These are phyloP conservation scores for Spinus pinus DNA, from an alignment of 2,797 vertebrate species.

Conservation along the genomic window DNA sequence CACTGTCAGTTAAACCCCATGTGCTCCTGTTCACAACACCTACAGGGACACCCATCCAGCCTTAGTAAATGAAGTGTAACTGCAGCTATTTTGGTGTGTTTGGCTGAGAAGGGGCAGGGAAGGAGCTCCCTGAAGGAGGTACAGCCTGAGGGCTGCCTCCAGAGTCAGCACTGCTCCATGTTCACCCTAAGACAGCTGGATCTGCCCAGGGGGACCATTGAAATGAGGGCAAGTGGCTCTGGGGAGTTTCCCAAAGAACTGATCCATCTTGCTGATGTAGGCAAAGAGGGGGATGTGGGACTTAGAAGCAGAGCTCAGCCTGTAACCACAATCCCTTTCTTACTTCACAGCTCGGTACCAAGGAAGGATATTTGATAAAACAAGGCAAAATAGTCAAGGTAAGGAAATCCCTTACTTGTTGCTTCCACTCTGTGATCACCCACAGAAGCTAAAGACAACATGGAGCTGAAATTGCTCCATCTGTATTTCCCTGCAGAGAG, in stretches of 20 bases:
- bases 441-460: background rate
- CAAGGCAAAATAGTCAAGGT: slow-evolving; percentile 95
- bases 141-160: background rate
- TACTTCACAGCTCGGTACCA: slow-evolving; percentile 89
- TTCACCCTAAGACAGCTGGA: background rate
- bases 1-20: background rate
- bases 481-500: background rate
- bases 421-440: background rate
- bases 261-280: fast-evolving
- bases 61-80: background rate
- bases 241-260: background rate
- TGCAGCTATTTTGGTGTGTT: background rate
- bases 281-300: background rate
- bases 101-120: background rate
- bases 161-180: background rate
- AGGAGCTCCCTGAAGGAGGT: background rate
- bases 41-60: background rate
- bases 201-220: fast-evolving
- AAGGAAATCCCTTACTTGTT: slow-evolving; percentile 31
- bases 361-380: slow-evolving; percentile 94
- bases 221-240: fast-evolving
- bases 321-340: background rate
- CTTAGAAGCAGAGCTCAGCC: background rate
- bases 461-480: background rate
- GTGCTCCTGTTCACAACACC: background rate